Evolutionary conservation across 2,797 vertebrate genomes (phyloP), one percentile per base, ranked within the genome.

Genomic region (Rhynchotus rufescens): DNA sequence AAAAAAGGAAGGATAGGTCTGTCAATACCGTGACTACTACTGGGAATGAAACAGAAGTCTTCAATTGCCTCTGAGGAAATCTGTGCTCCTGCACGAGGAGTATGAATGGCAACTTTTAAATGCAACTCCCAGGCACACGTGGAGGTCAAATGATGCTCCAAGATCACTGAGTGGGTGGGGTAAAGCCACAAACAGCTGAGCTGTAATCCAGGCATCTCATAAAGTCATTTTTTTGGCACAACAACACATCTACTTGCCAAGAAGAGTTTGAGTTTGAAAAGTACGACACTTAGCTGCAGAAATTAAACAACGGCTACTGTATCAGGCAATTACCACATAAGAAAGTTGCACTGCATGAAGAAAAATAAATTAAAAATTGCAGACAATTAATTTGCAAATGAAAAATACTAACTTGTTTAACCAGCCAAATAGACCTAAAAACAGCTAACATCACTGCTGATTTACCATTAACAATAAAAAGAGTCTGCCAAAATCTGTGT

Each of bases 391-490:
- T 80, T 88, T 42, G 45, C 22, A 47, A 68, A 66, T 32, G 52
- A 61, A 80, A 84, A 71, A 62, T 26, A 69, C 28, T 26, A 61
- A 68, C 30, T 15, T 0, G 1, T 62, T 75, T 92, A 91, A 28
- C 10, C 34, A 90, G 60, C 21, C 5, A 7, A 90, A 67, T 10
- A 90, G 13, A 62, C 54, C 47, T 44, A 92, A 94, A 66, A 5
- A 66, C 32, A 76, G 66, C 60, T 86, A 88, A 49, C 49, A 71
- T 69, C 30, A 60, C 60, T 66, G 80, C 45, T 89, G 64, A 44
- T 88, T 51, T 62, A 90, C 69, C 68, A 77, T 62, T 83, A 85
- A 95, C 60, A 95, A 94, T 94, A 75, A 88, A 92, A 89, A 51
- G 16, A n/a, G 21, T 26, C 42, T 94, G 84, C 87, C 86, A 96